Conservation (phyloP, 1,140 invertebrate genomes). For the Lucilia sericata region DNA sequence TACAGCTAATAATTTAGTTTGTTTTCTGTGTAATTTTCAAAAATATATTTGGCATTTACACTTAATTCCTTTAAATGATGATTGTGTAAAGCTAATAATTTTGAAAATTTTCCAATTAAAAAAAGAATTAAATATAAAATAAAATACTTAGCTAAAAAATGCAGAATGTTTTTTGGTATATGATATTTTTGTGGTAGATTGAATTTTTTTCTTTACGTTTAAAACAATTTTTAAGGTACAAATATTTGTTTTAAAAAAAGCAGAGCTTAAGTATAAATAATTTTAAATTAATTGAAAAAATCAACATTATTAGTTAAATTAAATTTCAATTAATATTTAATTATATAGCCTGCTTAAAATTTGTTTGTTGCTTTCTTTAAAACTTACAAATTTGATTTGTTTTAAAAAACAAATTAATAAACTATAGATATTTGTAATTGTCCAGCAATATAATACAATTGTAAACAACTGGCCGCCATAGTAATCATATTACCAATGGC, state of each 20-base stretch:
- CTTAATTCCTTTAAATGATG: too few relatives aligned
- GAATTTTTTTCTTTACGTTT: too few relatives aligned
- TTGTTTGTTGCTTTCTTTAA: too few relatives aligned
- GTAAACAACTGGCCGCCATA: constrained; percentile 76
- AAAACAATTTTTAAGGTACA: background rate
- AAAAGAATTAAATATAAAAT: background rate
- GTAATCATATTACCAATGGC: constrained; percentile 79
- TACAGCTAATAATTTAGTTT: background rate
- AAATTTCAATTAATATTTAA: too few relatives aligned
- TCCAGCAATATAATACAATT: constrained; percentile 77
- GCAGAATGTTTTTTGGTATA: constrained; percentile 20
- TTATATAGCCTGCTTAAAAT: too few relatives aligned
- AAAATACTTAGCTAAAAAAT: background rate
- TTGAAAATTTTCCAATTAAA: background rate
- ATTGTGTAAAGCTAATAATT: background rate
- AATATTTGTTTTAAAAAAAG: background rate
- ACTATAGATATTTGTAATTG: constrained; percentile 68
- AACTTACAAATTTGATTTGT: too few relatives aligned
- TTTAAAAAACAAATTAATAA: background rate
- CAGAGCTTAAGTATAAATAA: too few relatives aligned
- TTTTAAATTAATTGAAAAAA: too few relatives aligned
- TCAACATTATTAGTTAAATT: too few relatives aligned
- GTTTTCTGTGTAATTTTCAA: too few relatives aligned
- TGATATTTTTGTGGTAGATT: background rate
- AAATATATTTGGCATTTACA: too few relatives aligned